Evolutionary conservation across 2,113 vertebrate genomes (phyloP).

Genomic region (Gallinago undulata): DNA sequence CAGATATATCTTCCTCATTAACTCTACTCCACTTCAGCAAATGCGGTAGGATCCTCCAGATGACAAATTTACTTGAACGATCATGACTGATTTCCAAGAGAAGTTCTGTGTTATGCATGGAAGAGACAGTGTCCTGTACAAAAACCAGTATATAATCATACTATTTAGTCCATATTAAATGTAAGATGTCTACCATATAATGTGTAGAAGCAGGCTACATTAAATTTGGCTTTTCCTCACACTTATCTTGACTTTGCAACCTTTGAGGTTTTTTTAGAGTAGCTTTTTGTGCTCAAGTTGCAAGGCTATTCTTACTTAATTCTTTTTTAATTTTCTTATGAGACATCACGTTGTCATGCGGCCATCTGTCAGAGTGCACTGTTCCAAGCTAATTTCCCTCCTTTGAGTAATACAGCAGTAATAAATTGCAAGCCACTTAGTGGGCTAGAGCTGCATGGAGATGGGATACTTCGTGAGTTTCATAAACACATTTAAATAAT

Average conservation of each 20-base stretch:
- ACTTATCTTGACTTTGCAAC: constrained; percentile 10
- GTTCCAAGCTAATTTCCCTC: neutral
- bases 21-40: neutral
- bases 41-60: neutral
- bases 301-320: neutral
- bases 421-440: neutral
- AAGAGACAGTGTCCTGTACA: neutral
- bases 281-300: constrained; percentile 12
- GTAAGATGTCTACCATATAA: neutral
- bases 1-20: neutral
- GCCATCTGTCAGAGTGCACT: neutral
- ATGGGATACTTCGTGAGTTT: neutral
- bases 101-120: neutral
- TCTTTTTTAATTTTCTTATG: neutral
- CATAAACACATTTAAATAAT: neutral
- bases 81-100: neutral
- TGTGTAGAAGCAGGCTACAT: neutral
- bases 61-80: neutral
- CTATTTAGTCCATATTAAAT: neutral
- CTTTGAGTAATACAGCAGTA: neutral
- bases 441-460: neutral
- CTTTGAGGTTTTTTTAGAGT: neutral
- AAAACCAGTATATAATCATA: neutral
- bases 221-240: neutral
- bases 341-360: neutral